These are phyloP conservation scores for Melieria crassipennis DNA, from an alignment of 2,888 invertebrate genomes.

Conservation along the genomic window DNA sequence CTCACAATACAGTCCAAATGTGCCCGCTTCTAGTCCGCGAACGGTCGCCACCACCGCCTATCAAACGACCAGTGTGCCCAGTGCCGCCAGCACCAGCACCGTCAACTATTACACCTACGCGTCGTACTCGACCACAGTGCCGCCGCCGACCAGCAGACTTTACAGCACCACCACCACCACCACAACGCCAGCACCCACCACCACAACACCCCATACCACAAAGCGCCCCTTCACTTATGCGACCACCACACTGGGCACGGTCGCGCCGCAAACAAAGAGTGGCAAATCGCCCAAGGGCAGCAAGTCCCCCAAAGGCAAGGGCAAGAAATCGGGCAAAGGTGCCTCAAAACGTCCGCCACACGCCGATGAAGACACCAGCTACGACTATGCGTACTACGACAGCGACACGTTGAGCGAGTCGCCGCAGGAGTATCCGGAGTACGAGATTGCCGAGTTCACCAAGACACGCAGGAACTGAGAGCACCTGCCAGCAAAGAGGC, in stretches of 20 bases:
- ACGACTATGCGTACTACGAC: constrained; percentile 89
- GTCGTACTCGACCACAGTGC: constrained; percentile 34
- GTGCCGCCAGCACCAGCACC: constrained; percentile 52
- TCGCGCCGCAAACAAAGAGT: constrained; percentile 44
- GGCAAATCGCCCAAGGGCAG: constrained; percentile 43
- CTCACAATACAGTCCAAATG: constrained; percentile 59
- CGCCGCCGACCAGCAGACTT: constrained; percentile 24
- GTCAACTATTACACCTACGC: constrained; percentile 33
- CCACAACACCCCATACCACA: constrained; percentile 58
- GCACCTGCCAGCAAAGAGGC: neutral
- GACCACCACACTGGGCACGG: constrained; percentile 40
- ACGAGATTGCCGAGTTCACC: constrained; percentile 73
- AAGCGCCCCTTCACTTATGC: constrained; percentile 46
- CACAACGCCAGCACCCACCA: constrained; percentile 31
- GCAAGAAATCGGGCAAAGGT: constrained; percentile 55
- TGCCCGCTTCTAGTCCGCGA: constrained; percentile 50
- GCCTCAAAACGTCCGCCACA: constrained; percentile 65
- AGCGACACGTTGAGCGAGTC: constrained; percentile 70
- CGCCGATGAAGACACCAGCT: constrained; percentile 75
- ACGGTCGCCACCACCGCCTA: constrained; percentile 39
- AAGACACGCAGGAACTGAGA: constrained; percentile 67
- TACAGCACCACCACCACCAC: constrained; percentile 25
- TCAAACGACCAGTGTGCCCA: constrained; percentile 49
- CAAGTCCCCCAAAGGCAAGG: constrained; percentile 41
- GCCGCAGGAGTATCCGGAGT: constrained; percentile 70